A percentile compares a stretch with the other conserved stretches of the same genome.
phyloP scores from a whole-genome alignment of 2,888 invertebrate genomes.

The Acanthococcus lagerstroemiae region DNA sequence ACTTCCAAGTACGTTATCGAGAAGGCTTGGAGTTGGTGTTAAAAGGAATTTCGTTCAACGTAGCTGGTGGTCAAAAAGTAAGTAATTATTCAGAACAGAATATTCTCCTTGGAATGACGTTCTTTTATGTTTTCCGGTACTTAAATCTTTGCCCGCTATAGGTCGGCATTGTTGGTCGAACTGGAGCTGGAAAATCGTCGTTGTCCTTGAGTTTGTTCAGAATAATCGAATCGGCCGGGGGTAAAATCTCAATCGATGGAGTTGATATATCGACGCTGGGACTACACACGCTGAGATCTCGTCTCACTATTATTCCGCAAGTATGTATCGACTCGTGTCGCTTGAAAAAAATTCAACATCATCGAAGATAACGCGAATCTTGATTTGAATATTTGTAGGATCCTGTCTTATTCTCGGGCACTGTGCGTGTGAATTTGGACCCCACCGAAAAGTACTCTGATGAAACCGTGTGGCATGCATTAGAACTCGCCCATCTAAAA shows the following conservation, averaged over 20 bases:
- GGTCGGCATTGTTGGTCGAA: slow-evolving; percentile 82
- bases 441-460: slow-evolving; percentile 73
- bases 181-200: slow-evolving; percentile 87
- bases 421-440: slow-evolving; percentile 82
- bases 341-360: background rate
- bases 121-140: too few relatives aligned
- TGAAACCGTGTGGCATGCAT: slow-evolving; percentile 73
- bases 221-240: slow-evolving; percentile 74
- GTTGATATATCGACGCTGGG: slow-evolving; percentile 71
- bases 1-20: slow-evolving; percentile 77
- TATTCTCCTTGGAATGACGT: too few relatives aligned
- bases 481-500: slow-evolving; percentile 85
- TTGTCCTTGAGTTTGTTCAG: slow-evolving; percentile 78
- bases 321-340: slow-evolving; percentile 34
- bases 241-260: slow-evolving; percentile 73
- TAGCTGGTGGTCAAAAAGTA: slow-evolving; percentile 75
- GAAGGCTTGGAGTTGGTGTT: slow-evolving; percentile 78
- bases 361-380: background rate
- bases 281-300: slow-evolving; percentile 69
- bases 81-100: too few relatives aligned
- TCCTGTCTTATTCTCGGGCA: slow-evolving; percentile 89
- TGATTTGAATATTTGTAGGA: slow-evolving; percentile 51
- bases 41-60: slow-evolving; percentile 63
- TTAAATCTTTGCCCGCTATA: too few relatives aligned
- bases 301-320: slow-evolving; percentile 46